These are phyloP conservation scores for Shinisaurus crocodilurus DNA, from an alignment of 2,113 vertebrate genomes.

Conservation along the genomic window DNA sequence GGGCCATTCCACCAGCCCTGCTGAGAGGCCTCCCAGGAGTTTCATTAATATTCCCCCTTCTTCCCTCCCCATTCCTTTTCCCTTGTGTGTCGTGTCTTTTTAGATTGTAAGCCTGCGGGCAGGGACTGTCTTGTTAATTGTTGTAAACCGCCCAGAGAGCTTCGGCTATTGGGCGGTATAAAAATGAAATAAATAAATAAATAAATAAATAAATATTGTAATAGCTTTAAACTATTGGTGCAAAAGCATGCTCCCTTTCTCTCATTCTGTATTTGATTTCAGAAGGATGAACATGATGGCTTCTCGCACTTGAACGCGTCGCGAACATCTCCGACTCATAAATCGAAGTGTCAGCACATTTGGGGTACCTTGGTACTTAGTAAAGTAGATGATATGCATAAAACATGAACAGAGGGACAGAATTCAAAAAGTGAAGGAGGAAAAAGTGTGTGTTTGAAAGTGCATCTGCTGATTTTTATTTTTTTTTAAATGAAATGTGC, in stretches of 20 bases:
- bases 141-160: too few relatives aligned
- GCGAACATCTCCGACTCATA: not conserved
- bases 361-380: not conserved
- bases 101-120: too few relatives aligned
- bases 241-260: not conserved
- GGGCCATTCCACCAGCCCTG: too few relatives aligned
- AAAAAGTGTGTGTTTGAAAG: not conserved
- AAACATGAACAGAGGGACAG: not conserved
- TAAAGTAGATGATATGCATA: too few relatives aligned
- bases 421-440: not conserved
- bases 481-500: not conserved
- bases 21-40: too few relatives aligned
- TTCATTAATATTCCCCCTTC: too few relatives aligned
- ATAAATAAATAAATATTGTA: not conserved
- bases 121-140: too few relatives aligned
- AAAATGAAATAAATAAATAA: too few relatives aligned
- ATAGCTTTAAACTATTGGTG: not conserved
- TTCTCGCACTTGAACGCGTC: not conserved
- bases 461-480: not conserved
- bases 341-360: not conserved
- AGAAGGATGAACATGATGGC: not conserved
- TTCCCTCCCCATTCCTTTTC: too few relatives aligned
- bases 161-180: too few relatives aligned
- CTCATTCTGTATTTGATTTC: not conserved
- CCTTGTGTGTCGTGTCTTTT: too few relatives aligned